A percentile compares a stretch with the other conserved stretches of the same genome.
phyloP scores from a whole-genome alignment of 1,140 invertebrate genomes.

The Seison nebaliae region DNA sequence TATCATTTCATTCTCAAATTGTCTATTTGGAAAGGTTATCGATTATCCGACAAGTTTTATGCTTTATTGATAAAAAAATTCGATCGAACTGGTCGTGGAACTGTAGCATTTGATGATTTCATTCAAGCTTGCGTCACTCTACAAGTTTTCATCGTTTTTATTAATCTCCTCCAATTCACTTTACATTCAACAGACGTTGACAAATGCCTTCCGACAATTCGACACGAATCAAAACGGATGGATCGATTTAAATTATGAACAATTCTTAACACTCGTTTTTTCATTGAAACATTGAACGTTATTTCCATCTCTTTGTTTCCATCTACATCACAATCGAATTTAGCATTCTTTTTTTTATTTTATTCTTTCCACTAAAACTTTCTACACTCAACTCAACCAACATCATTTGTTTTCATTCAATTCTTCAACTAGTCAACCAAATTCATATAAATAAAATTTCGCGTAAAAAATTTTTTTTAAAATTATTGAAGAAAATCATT shows the following conservation, averaged over 20 bases:
- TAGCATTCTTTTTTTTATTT: background rate
- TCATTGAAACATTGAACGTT: conserved; percentile 49
- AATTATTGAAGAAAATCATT: too few relatives aligned
- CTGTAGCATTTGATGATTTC: conserved; percentile 88
- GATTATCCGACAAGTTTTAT: conserved; percentile 55
- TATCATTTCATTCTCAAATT: background rate
- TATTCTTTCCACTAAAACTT: too few relatives aligned
- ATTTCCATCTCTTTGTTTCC: background rate
- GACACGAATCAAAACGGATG: conserved; percentile 78
- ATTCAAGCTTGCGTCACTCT: conserved; percentile 78
- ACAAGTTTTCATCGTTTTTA: conserved; percentile 36
- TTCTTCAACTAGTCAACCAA: too few relatives aligned
- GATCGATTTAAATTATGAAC: conserved; percentile 82
- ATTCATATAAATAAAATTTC: too few relatives aligned
- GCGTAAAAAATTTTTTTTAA: too few relatives aligned
- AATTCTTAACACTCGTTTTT: conserved; percentile 81
- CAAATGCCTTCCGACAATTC: conserved; percentile 53
- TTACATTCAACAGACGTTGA: conserved; percentile 49
- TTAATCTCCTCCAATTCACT: conserved; percentile 15
- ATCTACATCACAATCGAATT: background rate
- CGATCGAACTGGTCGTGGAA: conserved; percentile 60
- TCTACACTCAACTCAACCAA: too few relatives aligned
- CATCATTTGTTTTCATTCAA: too few relatives aligned
- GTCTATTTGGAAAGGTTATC: conserved; percentile 25
- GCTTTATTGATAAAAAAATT: conserved; percentile 62